Conservation (phyloP, 1,140 invertebrate genomes). For the Acromyrmex charruanus region DNA sequence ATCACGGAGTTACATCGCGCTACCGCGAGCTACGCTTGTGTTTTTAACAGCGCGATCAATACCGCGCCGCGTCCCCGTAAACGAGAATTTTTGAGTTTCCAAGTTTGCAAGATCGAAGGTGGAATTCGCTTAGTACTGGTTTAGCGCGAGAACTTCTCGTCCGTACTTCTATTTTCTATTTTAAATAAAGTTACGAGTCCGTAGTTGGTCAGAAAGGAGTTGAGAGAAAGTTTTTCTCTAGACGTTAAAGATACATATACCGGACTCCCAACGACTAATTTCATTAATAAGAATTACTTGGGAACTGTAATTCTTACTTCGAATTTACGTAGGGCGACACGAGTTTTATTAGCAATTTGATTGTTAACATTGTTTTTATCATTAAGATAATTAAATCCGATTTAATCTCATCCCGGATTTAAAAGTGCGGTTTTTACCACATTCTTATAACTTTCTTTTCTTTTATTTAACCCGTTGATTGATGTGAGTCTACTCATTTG, state of each 20-base stretch:
- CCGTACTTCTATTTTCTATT: not conserved
- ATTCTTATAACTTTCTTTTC: not conserved
- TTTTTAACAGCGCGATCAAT: constrained; percentile 64
- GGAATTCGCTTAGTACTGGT: not conserved
- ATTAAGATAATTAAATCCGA: not conserved
- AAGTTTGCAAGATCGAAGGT: constrained; percentile 3
- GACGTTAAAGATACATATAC: not conserved
- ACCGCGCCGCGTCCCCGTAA: constrained; percentile 21
- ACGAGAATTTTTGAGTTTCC: constrained; percentile 43
- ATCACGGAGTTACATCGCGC: constrained; percentile 58
- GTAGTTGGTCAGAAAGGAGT: constrained; percentile 4
- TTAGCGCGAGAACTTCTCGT: not conserved
- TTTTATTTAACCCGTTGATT: no score
- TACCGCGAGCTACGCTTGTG: constrained; percentile 41
- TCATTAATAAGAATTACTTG: constrained; percentile 18
- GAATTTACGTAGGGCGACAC: not conserved
- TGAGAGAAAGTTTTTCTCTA: constrained; percentile 5
- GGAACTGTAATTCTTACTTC: constrained; percentile 36
- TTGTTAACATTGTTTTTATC: not conserved
- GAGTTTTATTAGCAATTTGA: not conserved
- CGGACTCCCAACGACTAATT: not conserved
- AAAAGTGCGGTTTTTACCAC: not conserved
- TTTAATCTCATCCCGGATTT: not conserved
- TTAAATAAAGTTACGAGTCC: constrained; percentile 26
- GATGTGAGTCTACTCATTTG: no score